These are phyloP conservation scores for Tachina lurida DNA, from an alignment of 2,888 invertebrate species.

Conservation along the genomic window DNA sequence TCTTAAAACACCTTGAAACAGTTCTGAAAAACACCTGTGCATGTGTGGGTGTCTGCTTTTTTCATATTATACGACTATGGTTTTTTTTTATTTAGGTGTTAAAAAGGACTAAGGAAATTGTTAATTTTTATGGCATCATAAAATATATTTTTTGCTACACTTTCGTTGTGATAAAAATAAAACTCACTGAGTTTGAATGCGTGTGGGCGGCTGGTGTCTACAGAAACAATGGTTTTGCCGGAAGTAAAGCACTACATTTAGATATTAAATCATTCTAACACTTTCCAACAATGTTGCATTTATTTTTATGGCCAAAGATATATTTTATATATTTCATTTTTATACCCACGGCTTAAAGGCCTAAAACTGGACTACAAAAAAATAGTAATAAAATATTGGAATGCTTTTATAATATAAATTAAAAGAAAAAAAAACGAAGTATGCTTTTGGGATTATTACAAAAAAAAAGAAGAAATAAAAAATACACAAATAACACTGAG, in stretches of 20 bases:
- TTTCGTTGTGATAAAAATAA: conserved; percentile 57
- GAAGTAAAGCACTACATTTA: conserved; percentile 31
- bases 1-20: conserved; percentile 33
- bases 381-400: conserved; percentile 27
- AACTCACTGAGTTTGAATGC: conserved; percentile 2
- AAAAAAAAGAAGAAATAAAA: neutral
- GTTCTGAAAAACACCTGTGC: conserved; percentile 1
- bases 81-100: conserved; percentile 59
- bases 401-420: conserved; percentile 12
- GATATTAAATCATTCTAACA: conserved; percentile 67
- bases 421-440: conserved; percentile 9
- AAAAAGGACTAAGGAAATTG: conserved; percentile 66
- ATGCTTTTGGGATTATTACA: conserved; percentile 12
- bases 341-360: conserved; percentile 54
- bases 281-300: conserved; percentile 60
- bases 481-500: neutral
- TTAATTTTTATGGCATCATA: conserved; percentile 71
- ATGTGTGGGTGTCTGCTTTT: neutral
- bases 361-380: conserved; percentile 9
- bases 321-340: conserved; percentile 29
- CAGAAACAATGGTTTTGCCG: conserved; percentile 19
- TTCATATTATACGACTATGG: neutral
- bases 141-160: conserved; percentile 67
- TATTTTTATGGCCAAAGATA: conserved; percentile 47
- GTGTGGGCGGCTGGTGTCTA: neutral